Evolutionary conservation across 1,140 invertebrate genomes (phyloP).

Genomic region (Pseudomyrmex gracilis): DNA sequence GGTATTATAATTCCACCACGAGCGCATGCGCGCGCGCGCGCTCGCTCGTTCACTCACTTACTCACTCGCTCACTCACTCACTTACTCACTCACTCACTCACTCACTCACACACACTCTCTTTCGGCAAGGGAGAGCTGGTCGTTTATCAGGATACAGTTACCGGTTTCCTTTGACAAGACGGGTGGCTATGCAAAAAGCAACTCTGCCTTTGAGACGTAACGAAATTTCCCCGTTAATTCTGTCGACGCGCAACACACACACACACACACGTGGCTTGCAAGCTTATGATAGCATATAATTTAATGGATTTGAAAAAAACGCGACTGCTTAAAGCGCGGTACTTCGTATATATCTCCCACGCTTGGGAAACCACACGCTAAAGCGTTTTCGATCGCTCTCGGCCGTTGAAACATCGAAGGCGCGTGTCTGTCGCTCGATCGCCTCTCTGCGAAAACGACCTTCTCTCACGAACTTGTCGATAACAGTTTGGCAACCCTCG

Average conservation of each 20-base stretch:
- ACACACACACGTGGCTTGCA: not conserved
- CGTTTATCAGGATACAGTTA: conserved; percentile 14
- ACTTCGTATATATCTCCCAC: not conserved
- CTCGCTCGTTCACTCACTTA: not conserved
- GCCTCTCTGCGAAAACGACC: conserved; percentile 57
- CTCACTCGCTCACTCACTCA: too few species aligned
- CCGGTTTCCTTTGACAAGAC: conserved; percentile 14
- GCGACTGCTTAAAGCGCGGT: too few species aligned
- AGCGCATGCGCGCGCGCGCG: too few species aligned
- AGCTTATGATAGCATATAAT: conserved; percentile 3
- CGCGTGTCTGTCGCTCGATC: not conserved
- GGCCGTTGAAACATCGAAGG: not conserved
- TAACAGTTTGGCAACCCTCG: conserved; percentile 76
- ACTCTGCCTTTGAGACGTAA: not conserved
- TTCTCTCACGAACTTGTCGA: conserved; percentile 75
- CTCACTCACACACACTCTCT: not conserved
- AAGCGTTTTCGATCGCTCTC: conserved; percentile 5
- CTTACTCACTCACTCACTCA: too few species aligned
- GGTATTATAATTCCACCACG: conserved; percentile 11
- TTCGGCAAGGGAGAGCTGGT: not conserved
- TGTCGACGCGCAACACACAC: not conserved
- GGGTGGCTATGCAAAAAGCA: not conserved
- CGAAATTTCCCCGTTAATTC: conserved; percentile 12
- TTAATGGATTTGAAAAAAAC: conserved; percentile 3
- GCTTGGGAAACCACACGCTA: not conserved